phyloP scores from a whole-genome alignment of 2,113 vertebrate species.

The Saccopteryx leptura region DNA sequence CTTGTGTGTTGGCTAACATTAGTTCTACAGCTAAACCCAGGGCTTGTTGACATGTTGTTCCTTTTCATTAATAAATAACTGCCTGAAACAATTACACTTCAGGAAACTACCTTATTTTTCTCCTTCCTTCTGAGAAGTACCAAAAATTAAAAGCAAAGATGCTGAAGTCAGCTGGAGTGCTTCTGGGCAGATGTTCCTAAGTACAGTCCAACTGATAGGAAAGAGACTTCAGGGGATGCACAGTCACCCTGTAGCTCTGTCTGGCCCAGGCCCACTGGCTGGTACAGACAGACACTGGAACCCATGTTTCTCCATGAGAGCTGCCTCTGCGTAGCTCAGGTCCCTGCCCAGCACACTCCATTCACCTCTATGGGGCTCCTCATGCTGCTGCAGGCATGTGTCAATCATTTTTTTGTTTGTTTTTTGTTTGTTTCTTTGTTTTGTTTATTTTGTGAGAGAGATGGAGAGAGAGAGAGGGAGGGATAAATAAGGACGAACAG shows the following conservation, averaged over 20 bases:
- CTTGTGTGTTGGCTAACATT: slow-evolving; percentile 3
- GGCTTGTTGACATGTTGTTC: slow-evolving; percentile 78
- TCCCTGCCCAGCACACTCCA: too few species aligned
- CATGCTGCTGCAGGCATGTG: neutral
- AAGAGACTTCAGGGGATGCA: neutral
- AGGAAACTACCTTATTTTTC: slow-evolving; percentile 72
- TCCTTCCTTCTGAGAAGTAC: slow-evolving; percentile 33
- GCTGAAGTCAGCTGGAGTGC: neutral
- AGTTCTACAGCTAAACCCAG: slow-evolving; percentile 64
- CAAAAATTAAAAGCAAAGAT: slow-evolving; percentile 52
- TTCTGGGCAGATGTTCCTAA: slow-evolving; percentile 33
- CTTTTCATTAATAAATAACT: slow-evolving; percentile 85
- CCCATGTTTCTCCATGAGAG: rapidly evolving
- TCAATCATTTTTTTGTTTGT: too few species aligned
- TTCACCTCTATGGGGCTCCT: neutral
- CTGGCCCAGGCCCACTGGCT: rapidly evolving
- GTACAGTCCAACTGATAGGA: slow-evolving; percentile 14
- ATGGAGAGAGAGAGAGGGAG: too few species aligned
- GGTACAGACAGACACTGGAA: rapidly evolving
- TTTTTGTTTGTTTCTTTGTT: too few species aligned
- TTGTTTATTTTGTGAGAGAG: too few species aligned
- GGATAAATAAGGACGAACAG: too few species aligned
- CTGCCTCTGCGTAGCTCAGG: neutral
- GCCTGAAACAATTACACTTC: slow-evolving; percentile 80
- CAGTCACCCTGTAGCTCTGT: rapidly evolving